Percentiles rank a stretch among this genome's conserved stretches.
Conservation (phyloP, 2,113 vertebrate species). For the Datnioides undecimradiatus region DNA sequence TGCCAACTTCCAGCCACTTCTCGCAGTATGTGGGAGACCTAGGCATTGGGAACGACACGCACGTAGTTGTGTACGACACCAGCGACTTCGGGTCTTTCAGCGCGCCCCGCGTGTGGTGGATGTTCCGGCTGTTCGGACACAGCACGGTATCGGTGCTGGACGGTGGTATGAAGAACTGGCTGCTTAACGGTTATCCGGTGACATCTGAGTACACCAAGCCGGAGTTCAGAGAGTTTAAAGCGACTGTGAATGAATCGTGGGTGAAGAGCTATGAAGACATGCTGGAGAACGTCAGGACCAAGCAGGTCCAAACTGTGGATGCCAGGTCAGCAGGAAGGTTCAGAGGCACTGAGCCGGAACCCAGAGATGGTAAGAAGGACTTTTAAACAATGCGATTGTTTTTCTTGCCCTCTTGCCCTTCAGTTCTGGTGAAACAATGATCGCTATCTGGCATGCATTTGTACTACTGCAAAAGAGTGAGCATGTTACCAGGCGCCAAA, state of each 20-base stretch:
- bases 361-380: slow-evolving; percentile 88
- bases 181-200: slow-evolving; percentile 81
- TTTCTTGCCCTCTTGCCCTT: too few species aligned
- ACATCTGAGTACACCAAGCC: slow-evolving; percentile 77
- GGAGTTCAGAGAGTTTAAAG: slow-evolving; percentile 78
- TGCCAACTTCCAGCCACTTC: slow-evolving; percentile 86
- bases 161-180: slow-evolving; percentile 92
- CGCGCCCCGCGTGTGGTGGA: slow-evolving; percentile 96
- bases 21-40: slow-evolving; percentile 86
- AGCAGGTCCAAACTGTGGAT: slow-evolving; percentile 89
- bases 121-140: slow-evolving; percentile 95
- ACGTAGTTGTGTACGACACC: slow-evolving; percentile 94
- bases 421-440: too few species aligned
- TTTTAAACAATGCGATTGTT: too few species aligned
- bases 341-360: slow-evolving; percentile 89
- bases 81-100: slow-evolving; percentile 91
- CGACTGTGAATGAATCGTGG: slow-evolving; percentile 81
- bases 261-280: slow-evolving; percentile 90
- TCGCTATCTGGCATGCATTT: too few species aligned
- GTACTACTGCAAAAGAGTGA: too few species aligned
- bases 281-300: slow-evolving; percentile 86
- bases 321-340: slow-evolving; percentile 88
- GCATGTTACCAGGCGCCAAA: too few species aligned
- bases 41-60: slow-evolving; percentile 89
- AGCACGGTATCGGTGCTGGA: slow-evolving; percentile 89